phyloP scores from a whole-genome alignment of 1,140 invertebrate genomes.

The Zaprionus africanus region DNA sequence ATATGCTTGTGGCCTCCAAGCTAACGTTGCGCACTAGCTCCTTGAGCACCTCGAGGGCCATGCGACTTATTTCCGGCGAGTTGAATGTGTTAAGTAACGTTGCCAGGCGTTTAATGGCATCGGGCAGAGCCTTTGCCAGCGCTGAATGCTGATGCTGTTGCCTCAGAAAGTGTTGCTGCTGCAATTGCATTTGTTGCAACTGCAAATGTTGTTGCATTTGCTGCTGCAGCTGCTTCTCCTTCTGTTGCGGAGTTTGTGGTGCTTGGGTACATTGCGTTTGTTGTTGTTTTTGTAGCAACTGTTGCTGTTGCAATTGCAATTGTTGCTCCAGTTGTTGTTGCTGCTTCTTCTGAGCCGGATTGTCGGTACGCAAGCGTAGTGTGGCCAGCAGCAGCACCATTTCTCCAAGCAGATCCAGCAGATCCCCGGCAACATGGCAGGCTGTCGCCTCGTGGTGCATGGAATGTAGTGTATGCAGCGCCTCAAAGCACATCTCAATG shows the following conservation, averaged over 20 bases:
- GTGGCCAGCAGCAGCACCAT: conserved; percentile 80
- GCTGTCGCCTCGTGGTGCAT: conserved; percentile 97
- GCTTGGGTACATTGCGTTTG: conserved; percentile 65
- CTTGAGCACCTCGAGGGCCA: conserved; percentile 92
- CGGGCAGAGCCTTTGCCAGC: conserved; percentile 91
- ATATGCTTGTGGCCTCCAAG: conserved; percentile 91
- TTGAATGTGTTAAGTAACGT: conserved; percentile 96
- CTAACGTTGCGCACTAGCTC: conserved; percentile 94
- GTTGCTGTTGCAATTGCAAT: conserved; percentile 73
- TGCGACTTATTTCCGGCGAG: conserved; percentile 92
- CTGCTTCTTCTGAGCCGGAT: conserved; percentile 69
- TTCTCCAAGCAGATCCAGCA: conserved; percentile 92
- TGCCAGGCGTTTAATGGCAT: conserved; percentile 92
- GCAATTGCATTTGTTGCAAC: conserved; percentile 77
- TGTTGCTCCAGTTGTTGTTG: conserved; percentile 74
- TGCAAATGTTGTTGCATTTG: conserved; percentile 75
- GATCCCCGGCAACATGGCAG: conserved; percentile 92
- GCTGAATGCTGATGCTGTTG: conserved; percentile 76
- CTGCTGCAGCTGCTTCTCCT: conserved; percentile 70
- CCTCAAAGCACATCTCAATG: conserved; percentile 94
- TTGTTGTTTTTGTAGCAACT: conserved; percentile 66
- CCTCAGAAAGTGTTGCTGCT: conserved; percentile 73
- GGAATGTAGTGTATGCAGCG: conserved; percentile 94
- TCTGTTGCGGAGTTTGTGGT: conserved; percentile 67
- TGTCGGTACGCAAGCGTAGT: conserved; percentile 72